phyloP scores from a whole-genome alignment of 2,113 vertebrate species.

The Panthera uncia region DNA sequence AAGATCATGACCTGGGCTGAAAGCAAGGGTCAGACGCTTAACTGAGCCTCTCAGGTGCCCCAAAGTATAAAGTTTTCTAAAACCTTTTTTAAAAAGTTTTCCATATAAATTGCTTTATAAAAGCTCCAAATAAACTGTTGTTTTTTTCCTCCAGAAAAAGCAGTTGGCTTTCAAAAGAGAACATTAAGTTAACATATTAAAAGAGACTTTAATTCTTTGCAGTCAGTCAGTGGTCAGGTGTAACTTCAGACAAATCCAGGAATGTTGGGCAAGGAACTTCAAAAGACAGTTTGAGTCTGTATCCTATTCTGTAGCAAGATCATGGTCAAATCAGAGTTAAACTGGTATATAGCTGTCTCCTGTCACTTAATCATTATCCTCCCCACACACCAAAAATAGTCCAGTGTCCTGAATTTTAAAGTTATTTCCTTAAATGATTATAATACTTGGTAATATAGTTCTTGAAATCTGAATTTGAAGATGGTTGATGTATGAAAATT shows the following conservation, averaged over 20 bases:
- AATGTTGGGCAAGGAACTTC: neutral
- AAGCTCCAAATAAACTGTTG: neutral
- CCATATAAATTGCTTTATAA: neutral
- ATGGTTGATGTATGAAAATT: neutral
- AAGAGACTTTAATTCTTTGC: conserved; percentile 1
- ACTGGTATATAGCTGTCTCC: neutral
- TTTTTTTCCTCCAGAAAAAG: neutral
- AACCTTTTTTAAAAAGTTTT: neutral
- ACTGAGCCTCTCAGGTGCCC: too few species aligned
- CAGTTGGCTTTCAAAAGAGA: neutral
- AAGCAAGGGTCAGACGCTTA: too few species aligned
- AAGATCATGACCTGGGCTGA: too few species aligned
- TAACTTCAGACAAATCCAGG: neutral
- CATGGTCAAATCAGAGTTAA: neutral
- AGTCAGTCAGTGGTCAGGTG: neutral
- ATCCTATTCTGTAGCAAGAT: neutral
- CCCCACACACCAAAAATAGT: neutral
- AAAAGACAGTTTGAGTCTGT: neutral
- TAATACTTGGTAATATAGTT: neutral
- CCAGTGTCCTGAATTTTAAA: neutral
- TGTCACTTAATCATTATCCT: neutral
- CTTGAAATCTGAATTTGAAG: neutral
- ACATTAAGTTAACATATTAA: neutral
- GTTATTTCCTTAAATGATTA: neutral
- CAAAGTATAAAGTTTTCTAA: neutral